A percentile compares a stretch with the other conserved stretches of the same genome.
These are phyloP conservation scores for Lysandra coridon DNA, from an alignment of 2,888 invertebrate species.

Conservation along the genomic window DNA sequence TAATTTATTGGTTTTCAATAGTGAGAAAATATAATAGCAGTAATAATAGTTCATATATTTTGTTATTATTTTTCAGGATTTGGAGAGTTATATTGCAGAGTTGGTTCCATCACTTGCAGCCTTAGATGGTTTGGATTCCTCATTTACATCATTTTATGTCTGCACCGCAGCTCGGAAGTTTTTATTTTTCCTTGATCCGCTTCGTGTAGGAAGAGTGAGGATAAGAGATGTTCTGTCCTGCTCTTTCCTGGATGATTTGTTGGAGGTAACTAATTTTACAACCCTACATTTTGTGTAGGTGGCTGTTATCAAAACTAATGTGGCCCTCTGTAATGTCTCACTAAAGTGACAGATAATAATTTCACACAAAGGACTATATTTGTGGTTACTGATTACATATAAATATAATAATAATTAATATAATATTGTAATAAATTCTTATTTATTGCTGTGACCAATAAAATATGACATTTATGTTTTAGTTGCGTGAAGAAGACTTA, in stretches of 20 bases:
- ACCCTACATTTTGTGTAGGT: neutral
- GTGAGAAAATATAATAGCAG: too few relatives aligned
- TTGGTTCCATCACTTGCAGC: constrained; percentile 95
- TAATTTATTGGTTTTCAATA: too few relatives aligned
- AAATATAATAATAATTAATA: too few relatives aligned
- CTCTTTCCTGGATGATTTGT: constrained; percentile 94
- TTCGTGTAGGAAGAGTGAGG: constrained; percentile 92
- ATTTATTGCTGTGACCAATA: neutral
- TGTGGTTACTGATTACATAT: too few relatives aligned
- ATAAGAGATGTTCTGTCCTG: constrained; percentile 96
- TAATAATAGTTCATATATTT: neutral
- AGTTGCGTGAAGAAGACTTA: constrained; percentile 90
- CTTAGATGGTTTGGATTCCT: constrained; percentile 93
- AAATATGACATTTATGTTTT: constrained; percentile 22
- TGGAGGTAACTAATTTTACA: constrained; percentile 82
- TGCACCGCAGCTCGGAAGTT: constrained; percentile 98
- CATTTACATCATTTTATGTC: constrained; percentile 97
- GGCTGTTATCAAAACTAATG: neutral
- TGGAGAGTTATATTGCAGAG: constrained; percentile 97
- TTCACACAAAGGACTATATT: too few relatives aligned
- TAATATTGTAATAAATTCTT: neutral
- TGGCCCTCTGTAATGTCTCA: too few relatives aligned
- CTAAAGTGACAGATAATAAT: too few relatives aligned
- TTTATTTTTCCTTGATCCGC: constrained; percentile 96
- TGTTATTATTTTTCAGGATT: constrained; percentile 81